Conservation (phyloP, 2,797 vertebrate species). For the Heteromormyrus szaboi region DNA sequence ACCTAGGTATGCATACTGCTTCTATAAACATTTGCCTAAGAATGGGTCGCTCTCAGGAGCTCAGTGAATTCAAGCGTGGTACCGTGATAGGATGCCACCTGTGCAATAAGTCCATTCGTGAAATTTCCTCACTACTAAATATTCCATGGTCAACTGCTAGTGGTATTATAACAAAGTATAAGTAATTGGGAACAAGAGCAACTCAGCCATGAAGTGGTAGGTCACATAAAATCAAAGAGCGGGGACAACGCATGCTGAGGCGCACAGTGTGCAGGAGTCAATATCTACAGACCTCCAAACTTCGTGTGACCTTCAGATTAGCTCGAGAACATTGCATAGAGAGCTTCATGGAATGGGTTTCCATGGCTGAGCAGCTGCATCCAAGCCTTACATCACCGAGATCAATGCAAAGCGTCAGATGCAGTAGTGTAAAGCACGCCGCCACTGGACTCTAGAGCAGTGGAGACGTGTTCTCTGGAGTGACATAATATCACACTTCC, state of each 20-base stretch:
- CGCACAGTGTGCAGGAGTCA: background rate
- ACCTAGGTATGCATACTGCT: background rate
- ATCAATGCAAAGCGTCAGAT: too few species aligned
- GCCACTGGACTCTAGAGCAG: background rate
- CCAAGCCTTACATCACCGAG: too few species aligned
- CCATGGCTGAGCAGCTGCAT: too few species aligned
- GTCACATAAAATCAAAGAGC: background rate
- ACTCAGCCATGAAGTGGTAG: background rate
- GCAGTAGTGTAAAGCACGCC: too few species aligned
- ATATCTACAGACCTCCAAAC: too few species aligned
- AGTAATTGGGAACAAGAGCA: background rate
- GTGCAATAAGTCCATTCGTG: background rate
- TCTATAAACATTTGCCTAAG: background rate
- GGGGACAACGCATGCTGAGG: background rate
- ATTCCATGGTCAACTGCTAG: background rate
- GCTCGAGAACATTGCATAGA: too few species aligned
- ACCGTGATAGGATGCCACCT: background rate
- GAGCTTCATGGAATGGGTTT: too few species aligned
- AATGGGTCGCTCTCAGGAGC: background rate
- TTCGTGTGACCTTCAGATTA: too few species aligned
- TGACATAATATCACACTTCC: background rate
- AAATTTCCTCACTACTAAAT: background rate
- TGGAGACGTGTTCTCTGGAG: background rate
- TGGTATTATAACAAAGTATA: background rate
- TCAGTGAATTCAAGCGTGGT: background rate